phyloP scores from a whole-genome alignment of 1,140 invertebrate species.

The Cephus cinctus region DNA sequence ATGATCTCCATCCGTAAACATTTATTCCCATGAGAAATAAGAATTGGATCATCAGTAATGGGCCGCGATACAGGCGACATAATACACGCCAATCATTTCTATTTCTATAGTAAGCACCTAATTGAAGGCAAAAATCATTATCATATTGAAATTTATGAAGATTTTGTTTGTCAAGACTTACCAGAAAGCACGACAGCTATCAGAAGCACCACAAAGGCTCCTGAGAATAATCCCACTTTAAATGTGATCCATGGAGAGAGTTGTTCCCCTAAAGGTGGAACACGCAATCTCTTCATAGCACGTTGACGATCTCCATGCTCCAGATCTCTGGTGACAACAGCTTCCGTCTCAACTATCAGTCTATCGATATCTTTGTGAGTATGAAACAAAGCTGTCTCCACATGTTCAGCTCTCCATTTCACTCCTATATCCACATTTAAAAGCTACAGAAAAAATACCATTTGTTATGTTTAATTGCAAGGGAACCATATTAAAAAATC shows the following conservation, averaged over 20 bases:
- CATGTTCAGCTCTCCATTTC: slow-evolving; percentile 76
- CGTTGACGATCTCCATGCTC: slow-evolving; percentile 80
- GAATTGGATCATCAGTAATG: slow-evolving; percentile 79
- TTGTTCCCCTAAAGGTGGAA: slow-evolving; percentile 83
- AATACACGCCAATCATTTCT: slow-evolving; percentile 55
- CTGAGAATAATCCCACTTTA: slow-evolving; percentile 79
- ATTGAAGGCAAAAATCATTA: slow-evolving; percentile 7
- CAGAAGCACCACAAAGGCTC: slow-evolving; percentile 77
- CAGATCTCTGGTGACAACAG: slow-evolving; percentile 76
- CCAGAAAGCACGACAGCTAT: slow-evolving; percentile 73
- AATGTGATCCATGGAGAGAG: slow-evolving; percentile 83
- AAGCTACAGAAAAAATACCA: slow-evolving; percentile 42
- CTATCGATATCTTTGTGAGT: slow-evolving; percentile 86
- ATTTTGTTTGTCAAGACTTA: slow-evolving; percentile 45
- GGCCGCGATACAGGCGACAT: slow-evolving; percentile 76
- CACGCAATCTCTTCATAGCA: slow-evolving; percentile 85
- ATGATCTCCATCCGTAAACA: slow-evolving; percentile 85
- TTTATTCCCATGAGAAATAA: slow-evolving; percentile 87
- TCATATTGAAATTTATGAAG: not conserved
- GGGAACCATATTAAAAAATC: not conserved
- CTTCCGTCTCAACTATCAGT: slow-evolving; percentile 82
- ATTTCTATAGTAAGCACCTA: slow-evolving; percentile 52
- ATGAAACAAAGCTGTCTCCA: slow-evolving; percentile 82
- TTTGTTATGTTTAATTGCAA: not conserved
- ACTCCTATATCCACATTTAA: slow-evolving; percentile 61